Base-by-base conservation (phyloP, 2,797 vertebrate genomes). In the Geotrypetes seraphini region DNA sequence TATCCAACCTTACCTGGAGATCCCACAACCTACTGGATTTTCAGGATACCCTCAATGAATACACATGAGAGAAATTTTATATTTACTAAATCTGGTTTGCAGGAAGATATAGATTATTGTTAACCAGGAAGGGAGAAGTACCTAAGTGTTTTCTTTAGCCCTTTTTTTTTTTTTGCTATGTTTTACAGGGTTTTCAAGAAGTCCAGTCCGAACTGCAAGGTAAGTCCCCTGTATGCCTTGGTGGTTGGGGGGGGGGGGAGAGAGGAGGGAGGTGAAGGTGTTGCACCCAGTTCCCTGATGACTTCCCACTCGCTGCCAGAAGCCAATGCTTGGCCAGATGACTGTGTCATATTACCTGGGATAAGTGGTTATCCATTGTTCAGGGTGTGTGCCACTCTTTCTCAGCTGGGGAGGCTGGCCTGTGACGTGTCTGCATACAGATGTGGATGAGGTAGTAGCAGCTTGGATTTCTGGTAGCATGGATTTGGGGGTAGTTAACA, bases 201-300 rank as follows among this genome's bases (percentile, higher is more conserved):
- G 50, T 70, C 66, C 1, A 75, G 71, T 36, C 71, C 71, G 15
- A 75, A 75, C 55, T 72, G 71, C 47, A 75, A 73, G 71, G 71
- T 75, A 33, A 70, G 71, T 33, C 3, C 4, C 12, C 12, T 6
- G 15, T 7, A 10, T n/a, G 16, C 5, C 14, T 17, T 15, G n/a
- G n/a, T n/a, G n/a, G n/a, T n/a, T n/a, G n/a, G n/a, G n/a, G n/a
- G n/a, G n/a, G n/a, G n/a, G n/a, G n/a, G n/a, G n/a, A n/a, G n/a
- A n/a, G n/a, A n/a, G n/a, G n/a, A n/a, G n/a, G n/a, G n/a, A n/a
- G n/a, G n/a, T n/a, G n/a, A n/a, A n/a, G n/a, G n/a, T n/a, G n/a
- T 17, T 7, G 26, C 5, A 6, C 6, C 4, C 11, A n/a, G 6
- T 10, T n/a, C 16, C 14, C 14, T 10, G 3, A 42, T 14, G 2